These are phyloP conservation scores for Halyomorpha halys DNA, from an alignment of 1,140 invertebrate species.

Conservation along the genomic window DNA sequence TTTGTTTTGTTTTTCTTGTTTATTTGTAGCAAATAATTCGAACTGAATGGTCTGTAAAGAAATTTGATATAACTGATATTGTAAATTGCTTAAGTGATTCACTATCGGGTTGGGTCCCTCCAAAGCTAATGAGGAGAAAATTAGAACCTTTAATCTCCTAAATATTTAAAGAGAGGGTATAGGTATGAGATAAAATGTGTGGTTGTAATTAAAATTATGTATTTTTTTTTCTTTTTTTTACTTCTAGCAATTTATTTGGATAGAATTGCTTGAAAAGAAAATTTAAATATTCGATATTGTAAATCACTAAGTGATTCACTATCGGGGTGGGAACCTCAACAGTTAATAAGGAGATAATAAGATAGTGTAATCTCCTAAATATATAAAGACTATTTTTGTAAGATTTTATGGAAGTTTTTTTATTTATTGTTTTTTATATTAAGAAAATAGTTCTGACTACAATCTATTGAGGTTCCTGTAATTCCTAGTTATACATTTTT, in stretches of 20 bases:
- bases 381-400: constrained; percentile 18
- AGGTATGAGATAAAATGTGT: no score
- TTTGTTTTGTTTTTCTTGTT: no score
- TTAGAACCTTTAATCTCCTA: background rate
- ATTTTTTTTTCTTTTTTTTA: no score
- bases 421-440: constrained; percentile 11
- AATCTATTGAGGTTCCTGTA: constrained; percentile 4
- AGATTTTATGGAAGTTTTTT: constrained; percentile 6
- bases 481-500: background rate
- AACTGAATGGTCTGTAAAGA: no score
- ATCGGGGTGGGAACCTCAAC: background rate
- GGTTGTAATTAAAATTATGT: no score
- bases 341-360: background rate
- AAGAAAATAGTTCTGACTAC: constrained; percentile 2
- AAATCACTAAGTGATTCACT: constrained; percentile 3
- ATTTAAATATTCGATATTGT: background rate
- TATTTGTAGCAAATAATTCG: no score
- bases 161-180: constrained; percentile 1
- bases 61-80: no score
- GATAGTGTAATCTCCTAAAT: background rate
- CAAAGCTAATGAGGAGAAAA: background rate
- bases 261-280: no score
- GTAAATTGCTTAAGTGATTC: constrained; percentile 1
- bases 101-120: background rate
- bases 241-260: no score